Base-by-base conservation (phyloP, 1,140 invertebrate genomes). In the Babylonia areolata region DNA sequence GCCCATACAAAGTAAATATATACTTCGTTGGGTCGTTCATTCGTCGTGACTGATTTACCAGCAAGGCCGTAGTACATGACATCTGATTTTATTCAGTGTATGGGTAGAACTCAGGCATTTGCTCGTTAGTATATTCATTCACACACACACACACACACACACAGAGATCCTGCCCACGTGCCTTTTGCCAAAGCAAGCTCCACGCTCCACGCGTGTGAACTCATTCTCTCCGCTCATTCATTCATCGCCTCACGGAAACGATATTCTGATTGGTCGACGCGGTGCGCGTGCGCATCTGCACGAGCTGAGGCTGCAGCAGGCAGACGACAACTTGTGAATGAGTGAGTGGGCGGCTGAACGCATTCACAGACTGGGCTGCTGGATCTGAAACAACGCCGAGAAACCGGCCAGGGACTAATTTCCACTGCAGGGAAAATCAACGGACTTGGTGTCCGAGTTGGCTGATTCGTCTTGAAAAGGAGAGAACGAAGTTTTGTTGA, bases 251-350 rank as follows among this genome's bases (percentile, higher is more conserved):
- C 69, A 1, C 58, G 17, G 82, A 31, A 42, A 40, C 64, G 58
- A 73, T 69, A 6, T 40, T 71, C 37, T 73, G 82, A 84, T 84
- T 84, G 82, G 82, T 73, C 64, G 69, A 69, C 64, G 51, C 58
- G 69, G 69, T 1, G 12, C 75, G 82, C 82, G 82, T 40, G 82
- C 82, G 82, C 82, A 84, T 40, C 17, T 31, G 35, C 81, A 71
- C 54, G 81, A 23, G 31, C 46, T 3, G 35, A 42, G 81, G 58
- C 39, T 31, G 39, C 82, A 31, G 82, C 54, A 23, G 58, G 51
- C 82, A 84, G 82, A 73, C 82, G 82, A 64, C 82, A 75, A 84
- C 5, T 84, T 73, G 82, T 84, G 82, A 84, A 84, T 84, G 82
- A 75, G 40, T 33, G 82, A 69, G 64, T 46, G 82, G 39, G 82